Evolutionary conservation across 2,797 vertebrate species (phyloP).

Genomic region (Sitta carolinensis): DNA sequence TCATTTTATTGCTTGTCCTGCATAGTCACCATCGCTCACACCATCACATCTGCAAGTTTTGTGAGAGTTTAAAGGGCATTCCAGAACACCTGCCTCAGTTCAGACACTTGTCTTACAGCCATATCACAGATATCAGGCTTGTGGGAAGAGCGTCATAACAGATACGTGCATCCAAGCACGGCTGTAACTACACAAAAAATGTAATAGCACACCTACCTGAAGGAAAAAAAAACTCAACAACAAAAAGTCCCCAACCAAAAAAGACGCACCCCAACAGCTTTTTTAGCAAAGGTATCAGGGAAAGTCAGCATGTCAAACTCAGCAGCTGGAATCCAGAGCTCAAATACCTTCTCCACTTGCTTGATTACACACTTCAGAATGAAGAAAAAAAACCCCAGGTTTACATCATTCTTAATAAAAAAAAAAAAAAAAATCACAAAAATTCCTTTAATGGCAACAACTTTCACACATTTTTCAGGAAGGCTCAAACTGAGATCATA

Average conservation of each 20-base stretch:
- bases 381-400: fast-evolving
- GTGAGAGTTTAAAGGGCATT: background rate
- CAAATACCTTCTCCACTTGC: background rate
- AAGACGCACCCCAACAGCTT: background rate
- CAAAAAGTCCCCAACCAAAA: background rate
- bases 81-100: background rate
- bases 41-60: background rate
- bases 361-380: background rate
- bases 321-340: background rate
- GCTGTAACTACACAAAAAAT: background rate
- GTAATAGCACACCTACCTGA: background rate
- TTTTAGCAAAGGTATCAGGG: background rate
- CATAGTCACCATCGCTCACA: background rate
- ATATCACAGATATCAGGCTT: background rate
- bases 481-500: background rate
- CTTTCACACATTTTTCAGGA: background rate
- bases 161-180: background rate
- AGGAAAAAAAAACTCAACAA: background rate
- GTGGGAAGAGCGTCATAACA: background rate
- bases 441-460: background rate
- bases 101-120: background rate
- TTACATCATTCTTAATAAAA: background rate
- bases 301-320: background rate
- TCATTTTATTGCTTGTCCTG: background rate
- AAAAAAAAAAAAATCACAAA: background rate